Evolutionary conservation across 2,113 vertebrate species (phyloP).

Genomic region (Ctenomys sociabilis): DNA sequence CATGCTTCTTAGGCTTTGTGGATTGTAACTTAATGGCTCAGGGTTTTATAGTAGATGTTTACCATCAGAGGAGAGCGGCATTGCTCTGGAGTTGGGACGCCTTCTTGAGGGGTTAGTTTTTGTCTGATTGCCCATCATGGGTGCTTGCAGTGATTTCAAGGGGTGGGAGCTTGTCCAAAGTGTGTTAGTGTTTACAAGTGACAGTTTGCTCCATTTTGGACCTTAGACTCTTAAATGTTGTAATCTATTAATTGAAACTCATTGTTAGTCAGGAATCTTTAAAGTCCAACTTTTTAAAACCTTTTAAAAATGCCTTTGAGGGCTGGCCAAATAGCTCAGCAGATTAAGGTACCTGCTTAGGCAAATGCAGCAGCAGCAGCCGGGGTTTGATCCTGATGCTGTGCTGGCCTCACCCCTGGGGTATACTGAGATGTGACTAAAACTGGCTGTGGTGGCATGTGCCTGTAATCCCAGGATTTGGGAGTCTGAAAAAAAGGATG

Average conservation of each 20-base stretch:
- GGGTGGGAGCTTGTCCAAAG: neutral
- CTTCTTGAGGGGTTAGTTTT: neutral
- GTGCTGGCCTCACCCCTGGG: too few species aligned
- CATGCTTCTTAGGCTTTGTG: neutral
- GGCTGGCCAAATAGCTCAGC: too few species aligned
- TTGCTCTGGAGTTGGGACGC: neutral
- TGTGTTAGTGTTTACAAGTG: neutral
- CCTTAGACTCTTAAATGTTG: slow-evolving; percentile 29
- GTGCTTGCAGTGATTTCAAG: neutral
- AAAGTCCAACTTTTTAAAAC: neutral
- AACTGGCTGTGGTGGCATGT: too few species aligned
- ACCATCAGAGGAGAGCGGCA: neutral
- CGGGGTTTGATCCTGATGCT: too few species aligned
- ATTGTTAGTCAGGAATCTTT: slow-evolving; percentile 2
- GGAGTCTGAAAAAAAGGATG: too few species aligned
- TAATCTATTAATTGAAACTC: neutral
- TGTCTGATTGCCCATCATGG: neutral
- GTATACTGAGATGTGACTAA: too few species aligned
- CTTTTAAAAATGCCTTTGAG: slow-evolving; percentile 36
- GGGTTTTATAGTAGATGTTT: neutral
- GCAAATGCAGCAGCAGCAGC: too few species aligned
- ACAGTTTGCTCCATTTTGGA: neutral
- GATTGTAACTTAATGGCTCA: neutral
- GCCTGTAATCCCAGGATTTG: too few species aligned
- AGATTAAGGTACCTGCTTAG: too few species aligned